phyloP scores from a whole-genome alignment of 2,888 invertebrate species.

The Pachycephus smyrnensis region DNA sequence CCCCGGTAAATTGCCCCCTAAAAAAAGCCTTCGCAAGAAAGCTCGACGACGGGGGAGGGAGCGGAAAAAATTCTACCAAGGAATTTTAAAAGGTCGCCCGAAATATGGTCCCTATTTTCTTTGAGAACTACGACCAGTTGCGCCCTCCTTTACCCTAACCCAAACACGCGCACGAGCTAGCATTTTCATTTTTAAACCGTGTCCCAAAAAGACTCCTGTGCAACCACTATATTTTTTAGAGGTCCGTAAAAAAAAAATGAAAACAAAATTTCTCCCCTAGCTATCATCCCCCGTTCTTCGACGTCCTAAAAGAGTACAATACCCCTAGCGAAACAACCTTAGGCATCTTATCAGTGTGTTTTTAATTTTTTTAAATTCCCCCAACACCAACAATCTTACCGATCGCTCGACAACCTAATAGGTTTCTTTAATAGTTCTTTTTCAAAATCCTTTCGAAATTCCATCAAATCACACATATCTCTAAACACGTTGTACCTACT shows the following conservation, averaged over 20 bases:
- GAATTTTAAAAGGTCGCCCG: slow-evolving; percentile 17
- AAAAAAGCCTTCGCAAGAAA: slow-evolving; percentile 7
- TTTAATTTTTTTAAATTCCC: not conserved
- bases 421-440: too few species aligned
- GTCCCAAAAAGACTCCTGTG: slow-evolving; percentile 19
- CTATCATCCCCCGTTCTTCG: not conserved
- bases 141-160: not conserved
- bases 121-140: not conserved
- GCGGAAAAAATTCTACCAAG: not conserved
- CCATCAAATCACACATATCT: not conserved
- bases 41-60: not conserved
- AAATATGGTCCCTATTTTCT: slow-evolving; percentile 13
- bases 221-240: slow-evolving; percentile 6
- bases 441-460: not conserved
- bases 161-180: slow-evolving; percentile 7
- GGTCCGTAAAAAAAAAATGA: not conserved
- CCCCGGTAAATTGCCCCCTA: slow-evolving; percentile 27
- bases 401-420: too few species aligned
- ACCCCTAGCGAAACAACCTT: not conserved
- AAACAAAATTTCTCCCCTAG: slow-evolving; percentile 2
- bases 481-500: not conserved
- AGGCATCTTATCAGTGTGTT: not conserved
- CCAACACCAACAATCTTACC: too few species aligned
- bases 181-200: slow-evolving; percentile 24
- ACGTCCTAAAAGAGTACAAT: not conserved